Percentiles rank a stretch among this genome's conserved stretches.
Conservation (phyloP, 2,797 vertebrate species). For the Malurus leucopterus region DNA sequence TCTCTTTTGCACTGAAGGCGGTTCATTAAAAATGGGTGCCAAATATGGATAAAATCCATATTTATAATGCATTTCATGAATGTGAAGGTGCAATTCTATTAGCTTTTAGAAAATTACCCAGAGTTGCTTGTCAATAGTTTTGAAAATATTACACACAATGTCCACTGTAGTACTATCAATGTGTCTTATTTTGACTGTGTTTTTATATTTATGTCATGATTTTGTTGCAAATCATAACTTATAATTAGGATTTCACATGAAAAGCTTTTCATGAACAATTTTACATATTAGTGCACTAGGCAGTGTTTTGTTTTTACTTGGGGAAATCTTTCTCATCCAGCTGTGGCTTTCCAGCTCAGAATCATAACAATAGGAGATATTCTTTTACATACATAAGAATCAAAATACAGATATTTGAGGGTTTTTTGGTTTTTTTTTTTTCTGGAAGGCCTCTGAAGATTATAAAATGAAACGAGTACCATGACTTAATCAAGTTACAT, state of each 20-base stretch:
- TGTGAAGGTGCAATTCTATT: not conserved
- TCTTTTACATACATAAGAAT: not conserved
- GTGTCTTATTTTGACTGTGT: not conserved
- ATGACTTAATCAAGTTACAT: not conserved
- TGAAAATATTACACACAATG: not conserved
- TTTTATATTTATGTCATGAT: not conserved
- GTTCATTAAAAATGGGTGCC: not conserved
- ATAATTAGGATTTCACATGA: not conserved
- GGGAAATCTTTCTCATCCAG: not conserved
- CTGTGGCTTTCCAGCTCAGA: not conserved
- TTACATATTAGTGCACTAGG: not conserved
- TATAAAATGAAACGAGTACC: not conserved
- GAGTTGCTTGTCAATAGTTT: not conserved
- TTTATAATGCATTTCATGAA: not conserved
- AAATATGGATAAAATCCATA: not conserved
- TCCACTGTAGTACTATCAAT: not conserved
- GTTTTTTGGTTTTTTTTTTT: not conserved
- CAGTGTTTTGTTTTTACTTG: not conserved
- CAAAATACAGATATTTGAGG: not conserved
- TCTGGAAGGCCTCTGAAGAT: not conserved
- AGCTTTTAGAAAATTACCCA: not conserved
- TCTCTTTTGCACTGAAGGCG: not conserved
- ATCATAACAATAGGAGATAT: not conserved
- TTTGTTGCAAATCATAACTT: not conserved
- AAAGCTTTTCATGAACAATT: not conserved